These are phyloP conservation scores for Drosophila chauvacae DNA, from an alignment of 1,140 invertebrate species.

Conservation along the genomic window DNA sequence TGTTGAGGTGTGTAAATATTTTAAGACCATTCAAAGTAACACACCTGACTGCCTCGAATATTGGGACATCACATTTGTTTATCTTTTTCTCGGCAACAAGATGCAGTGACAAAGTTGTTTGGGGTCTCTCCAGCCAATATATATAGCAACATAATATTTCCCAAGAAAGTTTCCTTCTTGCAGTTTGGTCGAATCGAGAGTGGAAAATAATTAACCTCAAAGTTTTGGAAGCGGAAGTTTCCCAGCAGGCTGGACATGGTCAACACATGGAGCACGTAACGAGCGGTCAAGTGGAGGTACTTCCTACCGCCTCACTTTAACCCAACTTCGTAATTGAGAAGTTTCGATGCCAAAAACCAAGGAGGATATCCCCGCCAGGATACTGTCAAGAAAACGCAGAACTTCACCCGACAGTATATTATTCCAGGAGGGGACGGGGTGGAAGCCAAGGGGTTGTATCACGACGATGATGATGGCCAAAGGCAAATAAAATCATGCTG, in stretches of 20 bases:
- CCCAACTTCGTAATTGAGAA: slow-evolving; percentile 72
- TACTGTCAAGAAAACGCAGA: slow-evolving; percentile 27
- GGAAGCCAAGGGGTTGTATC: slow-evolving; percentile 71
- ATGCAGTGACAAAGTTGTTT: slow-evolving; percentile 20
- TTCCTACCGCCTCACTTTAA: slow-evolving; percentile 7
- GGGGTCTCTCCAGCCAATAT: neutral
- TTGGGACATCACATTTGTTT: slow-evolving; percentile 9
- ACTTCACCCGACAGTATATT: slow-evolving; percentile 52
- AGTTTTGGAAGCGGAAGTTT: slow-evolving; percentile 68
- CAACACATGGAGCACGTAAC: slow-evolving; percentile 79
- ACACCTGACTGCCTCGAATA: slow-evolving; percentile 20
- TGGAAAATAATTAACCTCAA: slow-evolving; percentile 83
- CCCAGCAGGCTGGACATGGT: slow-evolving; percentile 50
- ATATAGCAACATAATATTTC: slow-evolving; percentile 3
- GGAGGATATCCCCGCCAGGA: slow-evolving; percentile 24
- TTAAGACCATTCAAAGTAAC: slow-evolving; percentile 20
- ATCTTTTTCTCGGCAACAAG: slow-evolving; percentile 20
- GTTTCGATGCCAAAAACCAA: slow-evolving; percentile 55
- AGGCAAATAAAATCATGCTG: slow-evolving; percentile 80
- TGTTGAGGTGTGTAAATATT: slow-evolving; percentile 39
- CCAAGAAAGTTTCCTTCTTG: slow-evolving; percentile 36
- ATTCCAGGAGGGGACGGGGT: slow-evolving; percentile 47
- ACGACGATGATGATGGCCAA: slow-evolving; percentile 34
- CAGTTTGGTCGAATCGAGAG: slow-evolving; percentile 63
- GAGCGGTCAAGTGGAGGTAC: slow-evolving; percentile 66